phyloP scores from a whole-genome alignment of 2,113 vertebrate species.

The Psophia crepitans region DNA sequence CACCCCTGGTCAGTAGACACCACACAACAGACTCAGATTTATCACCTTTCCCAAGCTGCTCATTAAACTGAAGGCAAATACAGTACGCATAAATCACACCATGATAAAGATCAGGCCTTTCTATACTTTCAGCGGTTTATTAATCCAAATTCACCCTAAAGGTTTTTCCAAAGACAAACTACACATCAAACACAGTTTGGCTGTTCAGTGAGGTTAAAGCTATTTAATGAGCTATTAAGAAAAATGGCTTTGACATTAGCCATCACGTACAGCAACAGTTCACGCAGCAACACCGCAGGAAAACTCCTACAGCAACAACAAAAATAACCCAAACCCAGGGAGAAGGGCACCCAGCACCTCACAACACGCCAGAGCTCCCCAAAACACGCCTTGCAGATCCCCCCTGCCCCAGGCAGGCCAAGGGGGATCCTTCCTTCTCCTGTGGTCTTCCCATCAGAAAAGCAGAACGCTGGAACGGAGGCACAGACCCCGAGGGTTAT shows the following conservation, averaged over 20 bases:
- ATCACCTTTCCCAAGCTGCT: neutral
- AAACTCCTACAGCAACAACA: neutral
- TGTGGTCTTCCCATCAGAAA: neutral
- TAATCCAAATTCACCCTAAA: neutral
- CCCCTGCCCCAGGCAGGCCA: neutral
- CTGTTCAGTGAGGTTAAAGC: neutral
- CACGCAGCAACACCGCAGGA: fast-evolving
- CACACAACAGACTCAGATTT: neutral
- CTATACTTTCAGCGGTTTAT: neutral
- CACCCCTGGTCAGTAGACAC: fast-evolving
- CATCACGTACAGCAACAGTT: neutral
- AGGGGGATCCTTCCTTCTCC: neutral
- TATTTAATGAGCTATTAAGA: neutral
- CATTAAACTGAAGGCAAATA: neutral
- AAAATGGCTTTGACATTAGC: fast-evolving
- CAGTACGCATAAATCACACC: fast-evolving
- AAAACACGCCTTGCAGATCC: neutral
- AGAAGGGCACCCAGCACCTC: neutral
- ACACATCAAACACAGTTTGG: neutral
- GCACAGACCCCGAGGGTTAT: fast-evolving
- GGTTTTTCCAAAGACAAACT: neutral
- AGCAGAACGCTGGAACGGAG: fast-evolving
- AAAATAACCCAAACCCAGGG: fast-evolving
- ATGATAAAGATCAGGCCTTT: neutral
- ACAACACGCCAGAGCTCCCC: neutral